Conservation (phyloP, 2,888 invertebrate species). For the Cephus pulcher region DNA sequence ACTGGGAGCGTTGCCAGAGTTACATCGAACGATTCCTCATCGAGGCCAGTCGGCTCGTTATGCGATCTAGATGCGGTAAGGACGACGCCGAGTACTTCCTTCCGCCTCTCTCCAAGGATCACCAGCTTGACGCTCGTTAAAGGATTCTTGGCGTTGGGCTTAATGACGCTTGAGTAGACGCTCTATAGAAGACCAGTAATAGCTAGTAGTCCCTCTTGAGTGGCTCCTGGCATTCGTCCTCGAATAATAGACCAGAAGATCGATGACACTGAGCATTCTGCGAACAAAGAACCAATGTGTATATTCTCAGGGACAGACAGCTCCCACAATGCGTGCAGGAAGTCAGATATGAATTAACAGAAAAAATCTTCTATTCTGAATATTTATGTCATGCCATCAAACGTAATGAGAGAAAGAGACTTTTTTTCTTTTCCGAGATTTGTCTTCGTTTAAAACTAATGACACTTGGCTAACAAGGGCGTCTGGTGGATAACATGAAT, state of each 20-base stretch:
- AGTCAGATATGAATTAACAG: background rate
- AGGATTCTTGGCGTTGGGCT: background rate
- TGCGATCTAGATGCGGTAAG: slow-evolving; percentile 85
- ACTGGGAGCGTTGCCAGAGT: slow-evolving; percentile 92
- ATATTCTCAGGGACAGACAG: background rate
- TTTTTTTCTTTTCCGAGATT: slow-evolving; percentile 10
- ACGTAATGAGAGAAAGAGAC: background rate
- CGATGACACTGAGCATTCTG: background rate
- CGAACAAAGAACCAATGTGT: background rate
- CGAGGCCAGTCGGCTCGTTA: slow-evolving; percentile 87
- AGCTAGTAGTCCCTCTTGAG: background rate
- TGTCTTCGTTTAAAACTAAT: background rate
- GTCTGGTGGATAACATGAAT: background rate
- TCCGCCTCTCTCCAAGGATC: background rate
- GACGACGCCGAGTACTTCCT: slow-evolving; percentile 50
- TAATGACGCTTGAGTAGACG: background rate
- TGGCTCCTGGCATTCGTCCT: background rate
- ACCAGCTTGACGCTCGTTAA: background rate
- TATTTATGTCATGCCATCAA: background rate
- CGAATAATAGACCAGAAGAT: background rate
- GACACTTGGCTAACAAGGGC: background rate
- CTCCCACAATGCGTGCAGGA: background rate
- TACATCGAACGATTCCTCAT: slow-evolving; percentile 90
- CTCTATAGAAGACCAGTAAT: background rate
- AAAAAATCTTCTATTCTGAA: background rate